Base-by-base conservation (phyloP, 2,888 invertebrate species). In the Sialis lutaria region DNA sequence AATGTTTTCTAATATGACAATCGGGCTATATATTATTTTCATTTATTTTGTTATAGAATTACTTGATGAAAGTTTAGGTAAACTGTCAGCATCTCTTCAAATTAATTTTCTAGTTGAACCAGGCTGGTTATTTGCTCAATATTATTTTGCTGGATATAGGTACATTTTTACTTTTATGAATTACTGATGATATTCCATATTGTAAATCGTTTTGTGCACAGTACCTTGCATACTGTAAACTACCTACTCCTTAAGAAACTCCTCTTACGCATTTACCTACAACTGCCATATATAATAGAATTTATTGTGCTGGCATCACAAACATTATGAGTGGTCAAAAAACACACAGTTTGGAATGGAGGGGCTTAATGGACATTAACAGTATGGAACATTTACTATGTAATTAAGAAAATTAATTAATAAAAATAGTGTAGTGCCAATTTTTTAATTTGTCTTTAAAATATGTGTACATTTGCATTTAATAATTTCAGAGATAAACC, bases 31-130 rank as follows among this genome's bases (percentile, higher is more conserved):
- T 6, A n/a, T 31, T 7, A 43, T 41, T 47, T 43, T 9, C 8
- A 10, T 35, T 37, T 32, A 12, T 33, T 45, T 41, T 49, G 40
- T 68, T 64, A 12, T 68, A 74, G 88, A 89, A 65, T 70, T 89
- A n/a, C 63, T 89, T 5, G 86, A 88, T 56, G 69, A 70, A 6
- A 84, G 84, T 58, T 65, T 89, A 4, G 89, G 89, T 0, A 75
- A 77, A 48, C 64, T 90, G 5, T 78, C 79, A 53, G 72, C 74
- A 40, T 81, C 82, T 0, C 64, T 86, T n/a, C 89, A 95, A 65
- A 82, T 95, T 31, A 95, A 90, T 64, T 95, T 89, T 57, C 88
- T 93, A 85, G 82, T 92, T 37, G 91, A 95, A 55, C 71, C 88
- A 7, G 82, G 82, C 1, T 96, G 92, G 91, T 63, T 95, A 0